These are phyloP conservation scores for Selene dorsalis DNA, from an alignment of 2,797 vertebrate genomes.

Conservation along the genomic window DNA sequence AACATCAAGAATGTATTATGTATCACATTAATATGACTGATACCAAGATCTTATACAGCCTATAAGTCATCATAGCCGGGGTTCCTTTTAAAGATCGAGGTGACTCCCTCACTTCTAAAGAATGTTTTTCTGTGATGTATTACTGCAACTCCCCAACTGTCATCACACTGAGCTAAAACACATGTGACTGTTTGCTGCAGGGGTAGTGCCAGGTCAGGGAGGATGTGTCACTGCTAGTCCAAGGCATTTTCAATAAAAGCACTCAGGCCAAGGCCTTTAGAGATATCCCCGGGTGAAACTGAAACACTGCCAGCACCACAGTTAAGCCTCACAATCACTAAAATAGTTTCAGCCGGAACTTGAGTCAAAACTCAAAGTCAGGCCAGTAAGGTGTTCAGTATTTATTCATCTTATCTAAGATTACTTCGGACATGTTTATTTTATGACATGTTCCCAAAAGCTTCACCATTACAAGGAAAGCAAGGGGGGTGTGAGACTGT, in stretches of 20 bases:
- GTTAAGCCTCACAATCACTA: slow-evolving; percentile 52
- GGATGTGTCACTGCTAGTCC: slow-evolving; percentile 40
- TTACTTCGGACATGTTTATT: slow-evolving; percentile 54
- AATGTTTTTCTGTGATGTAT: slow-evolving; percentile 17
- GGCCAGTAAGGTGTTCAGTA: slow-evolving; percentile 24
- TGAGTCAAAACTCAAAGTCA: slow-evolving; percentile 32
- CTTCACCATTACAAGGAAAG: slow-evolving; percentile 23
- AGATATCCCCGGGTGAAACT: slow-evolving; percentile 57
- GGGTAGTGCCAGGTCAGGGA: slow-evolving; percentile 49
- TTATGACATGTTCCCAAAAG: slow-evolving; percentile 30
- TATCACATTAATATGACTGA: too few relatives aligned
- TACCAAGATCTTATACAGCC: too few relatives aligned
- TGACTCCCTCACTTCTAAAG: slow-evolving; percentile 3
- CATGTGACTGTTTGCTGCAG: slow-evolving; percentile 35
- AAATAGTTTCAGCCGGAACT: slow-evolving; percentile 49
- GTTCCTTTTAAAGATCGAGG: slow-evolving; percentile 8
- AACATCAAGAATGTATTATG: too few relatives aligned
- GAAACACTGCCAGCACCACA: slow-evolving; percentile 46
- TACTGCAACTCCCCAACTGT: slow-evolving; percentile 33
- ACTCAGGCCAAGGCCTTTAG: slow-evolving; percentile 41
- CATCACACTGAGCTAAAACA: slow-evolving; percentile 49
- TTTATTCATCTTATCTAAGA: slow-evolving; percentile 69
- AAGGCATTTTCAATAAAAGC: slow-evolving; percentile 37
- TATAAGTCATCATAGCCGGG: too few relatives aligned
- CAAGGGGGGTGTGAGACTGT: slow-evolving; percentile 27